These are phyloP conservation scores for Tineola bisselliella DNA, from an alignment of 2,888 invertebrate genomes.

Conservation along the genomic window DNA sequence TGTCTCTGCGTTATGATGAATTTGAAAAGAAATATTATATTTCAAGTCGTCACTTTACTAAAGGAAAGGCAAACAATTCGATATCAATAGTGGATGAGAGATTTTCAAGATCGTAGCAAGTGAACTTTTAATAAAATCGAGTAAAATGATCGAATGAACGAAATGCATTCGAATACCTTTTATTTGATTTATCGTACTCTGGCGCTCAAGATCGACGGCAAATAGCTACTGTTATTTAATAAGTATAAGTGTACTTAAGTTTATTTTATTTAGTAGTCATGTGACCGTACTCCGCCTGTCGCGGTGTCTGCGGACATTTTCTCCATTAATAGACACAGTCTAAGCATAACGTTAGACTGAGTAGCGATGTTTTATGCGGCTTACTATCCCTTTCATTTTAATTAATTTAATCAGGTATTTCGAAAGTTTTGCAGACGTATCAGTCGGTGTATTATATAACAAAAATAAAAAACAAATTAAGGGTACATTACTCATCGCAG, in stretches of 20 bases:
- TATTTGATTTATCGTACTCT: slow-evolving; percentile 36
- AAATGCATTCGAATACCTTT: slow-evolving; percentile 23
- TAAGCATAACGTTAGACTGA: no score
- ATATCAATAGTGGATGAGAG: neutral
- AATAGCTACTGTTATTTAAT: neutral
- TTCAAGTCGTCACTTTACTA: neutral
- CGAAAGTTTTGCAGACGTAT: no score
- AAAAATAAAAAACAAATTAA: neutral
- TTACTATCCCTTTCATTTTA: no score
- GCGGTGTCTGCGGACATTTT: no score
- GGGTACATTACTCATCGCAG: neutral
- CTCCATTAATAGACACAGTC: no score
- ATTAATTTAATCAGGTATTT: no score
- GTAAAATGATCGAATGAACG: slow-evolving; percentile 1
- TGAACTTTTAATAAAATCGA: neutral
- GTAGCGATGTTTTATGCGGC: no score
- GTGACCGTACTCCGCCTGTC: no score
- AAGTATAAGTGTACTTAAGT: no score
- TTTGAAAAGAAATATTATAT: no score
- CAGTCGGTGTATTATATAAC: no score
- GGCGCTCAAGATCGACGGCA: neutral
- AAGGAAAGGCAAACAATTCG: neutral
- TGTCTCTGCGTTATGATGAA: no score
- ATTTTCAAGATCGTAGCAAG: neutral
- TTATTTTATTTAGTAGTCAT: neutral